Conservation (phyloP, 2,797 vertebrate species). For the Kryptopterus vitreolus region DNA sequence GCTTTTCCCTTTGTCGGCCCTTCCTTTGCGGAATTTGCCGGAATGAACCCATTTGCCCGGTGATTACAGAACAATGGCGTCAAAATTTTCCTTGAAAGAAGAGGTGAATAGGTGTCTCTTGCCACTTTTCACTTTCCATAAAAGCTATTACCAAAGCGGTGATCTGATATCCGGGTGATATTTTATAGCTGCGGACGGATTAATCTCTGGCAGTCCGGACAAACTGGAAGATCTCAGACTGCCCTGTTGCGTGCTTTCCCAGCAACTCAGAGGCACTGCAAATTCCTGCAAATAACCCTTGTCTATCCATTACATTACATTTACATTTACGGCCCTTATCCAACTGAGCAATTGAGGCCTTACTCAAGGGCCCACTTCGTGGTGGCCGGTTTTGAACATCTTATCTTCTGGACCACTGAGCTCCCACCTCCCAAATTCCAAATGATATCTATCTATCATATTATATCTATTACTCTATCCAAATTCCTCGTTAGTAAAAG, state of each 20-base stretch:
- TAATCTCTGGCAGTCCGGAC: not conserved
- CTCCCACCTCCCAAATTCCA: too few species aligned
- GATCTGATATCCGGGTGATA: constrained; percentile 2
- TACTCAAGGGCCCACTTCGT: too few species aligned
- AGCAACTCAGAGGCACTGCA: constrained; percentile 60
- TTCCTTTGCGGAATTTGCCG: constrained; percentile 14
- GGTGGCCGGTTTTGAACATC: too few species aligned
- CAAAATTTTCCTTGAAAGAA: constrained; percentile 22
- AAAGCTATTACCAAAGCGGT: constrained; percentile 5
- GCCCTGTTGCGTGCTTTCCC: constrained; percentile 17
- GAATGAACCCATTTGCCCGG: constrained; percentile 48
- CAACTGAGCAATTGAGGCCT: too few species aligned
- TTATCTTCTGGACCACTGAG: too few species aligned
- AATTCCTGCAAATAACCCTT: too few species aligned
- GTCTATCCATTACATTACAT: too few species aligned
- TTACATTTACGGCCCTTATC: too few species aligned
- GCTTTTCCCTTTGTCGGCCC: constrained; percentile 9
- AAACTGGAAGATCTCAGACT: not conserved
- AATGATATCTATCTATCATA: too few species aligned
- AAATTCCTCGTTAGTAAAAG: not conserved
- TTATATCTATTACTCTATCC: too few species aligned
- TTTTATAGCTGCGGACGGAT: constrained; percentile 9
- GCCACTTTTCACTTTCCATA: constrained; percentile 9
- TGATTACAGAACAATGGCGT: constrained; percentile 33
- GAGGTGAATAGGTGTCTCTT: constrained; percentile 12